phyloP scores from a whole-genome alignment of 2,888 invertebrate genomes.

The Epinotia bilunana region DNA sequence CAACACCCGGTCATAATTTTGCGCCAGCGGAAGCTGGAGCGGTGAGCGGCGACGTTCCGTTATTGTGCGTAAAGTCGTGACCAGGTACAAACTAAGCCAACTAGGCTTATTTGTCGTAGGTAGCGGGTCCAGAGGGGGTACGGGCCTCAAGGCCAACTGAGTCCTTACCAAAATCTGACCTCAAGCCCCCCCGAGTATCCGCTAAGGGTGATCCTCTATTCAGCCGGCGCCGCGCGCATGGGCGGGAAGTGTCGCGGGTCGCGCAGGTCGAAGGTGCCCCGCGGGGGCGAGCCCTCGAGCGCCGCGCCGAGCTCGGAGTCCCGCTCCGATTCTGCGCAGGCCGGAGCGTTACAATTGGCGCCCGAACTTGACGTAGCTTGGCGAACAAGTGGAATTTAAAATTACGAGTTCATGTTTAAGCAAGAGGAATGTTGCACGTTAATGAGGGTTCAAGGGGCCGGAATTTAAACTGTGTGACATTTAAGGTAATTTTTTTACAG shows the following conservation, averaged over 20 bases:
- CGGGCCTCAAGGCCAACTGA: no score
- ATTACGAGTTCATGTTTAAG: no score
- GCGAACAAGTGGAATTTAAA: not conserved
- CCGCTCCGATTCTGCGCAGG: conserved; percentile 88
- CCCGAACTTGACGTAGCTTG: not conserved
- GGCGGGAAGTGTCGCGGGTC: conserved; percentile 94
- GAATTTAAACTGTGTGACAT: no score
- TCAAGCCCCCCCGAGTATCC: not conserved
- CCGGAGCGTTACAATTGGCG: conserved; percentile 17
- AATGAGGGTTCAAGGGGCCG: no score
- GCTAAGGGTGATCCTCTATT: not conserved
- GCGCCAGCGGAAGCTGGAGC: not conserved
- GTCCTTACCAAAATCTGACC: no score
- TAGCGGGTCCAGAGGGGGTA: no score
- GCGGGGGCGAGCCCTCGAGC: conserved; percentile 86
- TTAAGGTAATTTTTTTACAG: no score
- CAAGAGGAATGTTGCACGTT: no score
- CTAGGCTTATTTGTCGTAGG: not conserved
- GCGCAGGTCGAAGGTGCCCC: conserved; percentile 89
- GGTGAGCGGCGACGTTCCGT: not conserved
- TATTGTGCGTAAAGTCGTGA: conserved; percentile 1
- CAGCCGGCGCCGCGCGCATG: conserved; percentile 74
- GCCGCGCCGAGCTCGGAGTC: conserved; percentile 89
- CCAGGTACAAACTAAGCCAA: not conserved
- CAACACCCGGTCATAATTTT: not conserved